Percentiles rank a stretch among this genome's conserved stretches.
Conservation (phyloP, 2,888 invertebrate species). For the Ochlodes sylvanus region DNA sequence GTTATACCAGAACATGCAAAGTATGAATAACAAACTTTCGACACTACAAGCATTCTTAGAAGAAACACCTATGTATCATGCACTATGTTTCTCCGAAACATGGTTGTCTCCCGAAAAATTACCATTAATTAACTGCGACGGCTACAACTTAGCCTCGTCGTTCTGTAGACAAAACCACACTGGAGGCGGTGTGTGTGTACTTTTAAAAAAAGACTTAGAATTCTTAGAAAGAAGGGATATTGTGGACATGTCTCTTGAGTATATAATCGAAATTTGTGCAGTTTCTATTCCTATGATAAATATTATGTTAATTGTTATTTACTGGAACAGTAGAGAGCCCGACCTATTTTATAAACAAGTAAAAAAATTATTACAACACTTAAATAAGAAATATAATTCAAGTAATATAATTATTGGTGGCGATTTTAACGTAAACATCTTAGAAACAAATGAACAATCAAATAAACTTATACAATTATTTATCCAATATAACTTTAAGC, state of each 20-base stretch:
- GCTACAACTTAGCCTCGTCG: constrained; percentile 27
- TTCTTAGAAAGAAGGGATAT: constrained; percentile 38
- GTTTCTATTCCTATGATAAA: constrained; percentile 35
- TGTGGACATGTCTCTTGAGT: constrained; percentile 39
- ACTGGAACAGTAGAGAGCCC: constrained; percentile 40
- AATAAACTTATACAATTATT: constrained; percentile 25
- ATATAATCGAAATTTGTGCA: constrained; percentile 42
- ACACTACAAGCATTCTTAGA: constrained; percentile 38
- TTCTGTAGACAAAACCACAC: constrained; percentile 34
- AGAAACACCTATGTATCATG: constrained; percentile 17
- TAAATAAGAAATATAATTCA: constrained; percentile 32
- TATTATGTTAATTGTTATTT: constrained; percentile 40
- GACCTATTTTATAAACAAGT: constrained; percentile 39
- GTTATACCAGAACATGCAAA: constrained; percentile 42
- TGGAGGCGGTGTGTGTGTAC: constrained; percentile 43
- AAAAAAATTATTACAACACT: constrained; percentile 27
- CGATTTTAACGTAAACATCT: constrained; percentile 36
- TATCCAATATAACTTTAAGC: constrained; percentile 38
- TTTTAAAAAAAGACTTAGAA: constrained; percentile 33
- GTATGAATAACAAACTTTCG: constrained; percentile 38
- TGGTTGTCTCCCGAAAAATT: constrained; percentile 36
- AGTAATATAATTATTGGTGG: constrained; percentile 40
- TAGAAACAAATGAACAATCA: constrained; percentile 6
- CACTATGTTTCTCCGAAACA: constrained; percentile 39
- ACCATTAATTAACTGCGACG: constrained; percentile 25